Evolutionary conservation across 1,140 invertebrate genomes (phyloP), one percentile per base, ranked within the genome.

Genomic region (Drosophila nannoptera): DNA sequence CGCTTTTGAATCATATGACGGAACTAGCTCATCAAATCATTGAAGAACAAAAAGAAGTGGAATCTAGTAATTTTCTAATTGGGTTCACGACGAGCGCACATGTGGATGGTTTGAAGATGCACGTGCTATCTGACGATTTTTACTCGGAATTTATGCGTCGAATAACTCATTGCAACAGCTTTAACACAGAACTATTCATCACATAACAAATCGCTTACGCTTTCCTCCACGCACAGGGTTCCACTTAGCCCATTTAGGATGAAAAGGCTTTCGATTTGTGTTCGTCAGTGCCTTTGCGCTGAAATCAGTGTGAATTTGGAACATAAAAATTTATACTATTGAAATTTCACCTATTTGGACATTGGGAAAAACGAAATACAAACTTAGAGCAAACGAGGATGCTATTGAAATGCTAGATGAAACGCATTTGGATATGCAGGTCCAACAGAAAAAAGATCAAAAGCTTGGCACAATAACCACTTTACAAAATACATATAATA

Each of bases 121-220:
- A 81, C 49, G 82, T 86, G 0, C 42, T 86, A 7, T 86, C 81
- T 0, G 38, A 86, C 12, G 81, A 86, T 32, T 86, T 86, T 46
- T 77, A 72, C 11, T 72, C 81, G 0, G 22, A 32, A 7, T 63
- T 52, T 0, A 59, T 86, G 74, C 63, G 66, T 6, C 49, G 59
- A 6, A 4, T 14, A 0, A 16, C 6, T 0, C 82, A 87, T 43
- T 86, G 81, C 82, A 86, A 87, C 11, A 68, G 67, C 9, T 86
- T 81, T n/a, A 59, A 86, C 16, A 75, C 81, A 0, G 77, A 77
- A 9, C 11, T 86, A 0, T 86, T 86, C 16, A 14, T 86, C 0
- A 73, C 53, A 9, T 75, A 75, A 36, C 69, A 77, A 42, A 43
- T 64, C 22, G 77, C 33, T 1, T 71, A 77, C 14, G 62, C 54